These are phyloP conservation scores for Drosophila tani DNA, from an alignment of 1,140 invertebrate species.

Conservation along the genomic window DNA sequence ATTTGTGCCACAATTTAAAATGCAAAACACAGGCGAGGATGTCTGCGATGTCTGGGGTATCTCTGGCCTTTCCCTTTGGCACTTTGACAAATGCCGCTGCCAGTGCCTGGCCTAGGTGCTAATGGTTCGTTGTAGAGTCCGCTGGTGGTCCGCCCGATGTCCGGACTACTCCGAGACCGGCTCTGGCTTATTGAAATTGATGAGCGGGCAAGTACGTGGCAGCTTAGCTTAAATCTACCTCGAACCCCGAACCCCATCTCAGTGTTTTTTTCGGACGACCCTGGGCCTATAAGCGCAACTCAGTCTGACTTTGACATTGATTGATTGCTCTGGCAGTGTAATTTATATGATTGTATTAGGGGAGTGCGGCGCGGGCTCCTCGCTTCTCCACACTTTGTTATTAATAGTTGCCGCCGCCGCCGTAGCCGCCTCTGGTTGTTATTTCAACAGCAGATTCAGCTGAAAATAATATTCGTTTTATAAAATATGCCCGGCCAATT, in stretches of 20 bases:
- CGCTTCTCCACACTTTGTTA: slow-evolving; percentile 49
- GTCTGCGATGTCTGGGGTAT: slow-evolving; percentile 21
- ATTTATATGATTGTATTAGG: slow-evolving; percentile 82
- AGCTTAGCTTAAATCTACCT: slow-evolving; percentile 78
- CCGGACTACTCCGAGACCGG: slow-evolving; percentile 7
- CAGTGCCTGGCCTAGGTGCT: slow-evolving; percentile 71
- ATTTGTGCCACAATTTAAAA: slow-evolving; percentile 80
- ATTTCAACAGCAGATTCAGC: slow-evolving; percentile 69
- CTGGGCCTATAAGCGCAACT: slow-evolving; percentile 56
- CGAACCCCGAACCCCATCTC: slow-evolving; percentile 28
- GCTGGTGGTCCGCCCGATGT: slow-evolving; percentile 51
- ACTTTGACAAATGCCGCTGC: slow-evolving; percentile 77
- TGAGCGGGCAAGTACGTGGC: slow-evolving; percentile 80
- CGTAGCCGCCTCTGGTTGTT: slow-evolving; percentile 59
- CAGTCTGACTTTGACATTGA: slow-evolving; percentile 79
- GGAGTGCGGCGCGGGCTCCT: slow-evolving; percentile 19
- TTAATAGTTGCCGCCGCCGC: slow-evolving; percentile 68
- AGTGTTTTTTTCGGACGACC: slow-evolving; percentile 24
- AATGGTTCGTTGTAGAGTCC: slow-evolving; percentile 48
- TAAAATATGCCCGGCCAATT: slow-evolving; percentile 71
- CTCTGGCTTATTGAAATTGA: slow-evolving; percentile 77
- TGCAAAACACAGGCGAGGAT: slow-evolving; percentile 74
- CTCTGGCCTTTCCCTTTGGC: slow-evolving; percentile 10
- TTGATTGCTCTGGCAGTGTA: slow-evolving; percentile 76
- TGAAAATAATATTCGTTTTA: slow-evolving; percentile 65